Conservation (phyloP, 2,888 invertebrate species). For the Syrista parreyssii region DNA sequence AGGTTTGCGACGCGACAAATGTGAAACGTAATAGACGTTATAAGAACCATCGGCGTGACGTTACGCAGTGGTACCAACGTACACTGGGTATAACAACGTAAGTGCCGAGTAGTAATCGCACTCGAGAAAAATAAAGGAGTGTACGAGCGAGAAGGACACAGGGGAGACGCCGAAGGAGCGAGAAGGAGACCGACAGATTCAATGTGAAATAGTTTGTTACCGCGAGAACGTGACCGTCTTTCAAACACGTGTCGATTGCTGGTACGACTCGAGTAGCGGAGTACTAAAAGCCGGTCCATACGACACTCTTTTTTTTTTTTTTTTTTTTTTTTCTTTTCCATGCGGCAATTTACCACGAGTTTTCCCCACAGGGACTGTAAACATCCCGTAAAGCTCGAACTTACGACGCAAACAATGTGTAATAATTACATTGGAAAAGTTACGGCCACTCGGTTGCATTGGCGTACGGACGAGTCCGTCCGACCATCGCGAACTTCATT, state of each 20-base stretch:
- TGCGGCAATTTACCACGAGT: background rate
- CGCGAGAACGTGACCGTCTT: constrained; percentile 33
- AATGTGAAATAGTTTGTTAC: constrained; percentile 18
- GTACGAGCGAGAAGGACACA: constrained; percentile 2
- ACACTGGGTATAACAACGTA: background rate
- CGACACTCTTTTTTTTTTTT: background rate
- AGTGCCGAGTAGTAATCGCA: background rate
- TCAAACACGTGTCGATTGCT: constrained; percentile 12
- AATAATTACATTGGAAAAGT: background rate
- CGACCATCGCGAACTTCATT: background rate
- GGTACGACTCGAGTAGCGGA: background rate
- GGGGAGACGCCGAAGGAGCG: background rate
- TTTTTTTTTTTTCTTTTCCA: no score
- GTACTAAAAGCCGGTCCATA: background rate
- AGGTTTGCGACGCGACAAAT: background rate
- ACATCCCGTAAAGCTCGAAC: background rate
- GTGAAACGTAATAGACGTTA: background rate
- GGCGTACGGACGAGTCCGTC: background rate
- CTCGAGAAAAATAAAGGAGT: constrained; percentile 18
- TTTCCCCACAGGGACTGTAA: background rate
- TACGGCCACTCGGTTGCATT: background rate
- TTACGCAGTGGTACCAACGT: background rate
- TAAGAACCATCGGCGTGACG: background rate
- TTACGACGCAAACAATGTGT: background rate
- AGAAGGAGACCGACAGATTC: constrained; percentile 23